Conservation (phyloP, 2,888 invertebrate genomes). For the Caenorhabditis sp. region DNA sequence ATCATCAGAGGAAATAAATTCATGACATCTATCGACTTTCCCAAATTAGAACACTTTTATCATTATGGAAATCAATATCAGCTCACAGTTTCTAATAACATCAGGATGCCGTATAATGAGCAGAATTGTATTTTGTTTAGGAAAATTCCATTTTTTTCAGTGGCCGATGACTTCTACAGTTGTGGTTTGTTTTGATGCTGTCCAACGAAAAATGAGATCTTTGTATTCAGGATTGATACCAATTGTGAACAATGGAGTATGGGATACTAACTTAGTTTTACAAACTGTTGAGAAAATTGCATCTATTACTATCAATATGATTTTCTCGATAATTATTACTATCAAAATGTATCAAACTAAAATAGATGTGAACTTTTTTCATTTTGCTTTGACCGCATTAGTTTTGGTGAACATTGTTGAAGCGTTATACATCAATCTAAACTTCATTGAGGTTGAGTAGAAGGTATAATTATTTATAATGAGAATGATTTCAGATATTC, state of each 20-base stretch:
- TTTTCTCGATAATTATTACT: conserved; percentile 1
- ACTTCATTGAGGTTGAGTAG: conserved; percentile 13
- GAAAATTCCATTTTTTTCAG: conserved; percentile 17
- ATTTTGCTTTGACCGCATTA: conserved; percentile 12
- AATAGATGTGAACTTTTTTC: conserved; percentile 14
- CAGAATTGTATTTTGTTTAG: conserved; percentile 9
- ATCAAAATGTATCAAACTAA: conserved; percentile 9
- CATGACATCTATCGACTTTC: conserved; percentile 3
- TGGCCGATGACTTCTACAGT: conserved; percentile 1
- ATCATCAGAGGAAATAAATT: conserved; percentile 21
- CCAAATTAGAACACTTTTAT: conserved; percentile 13
- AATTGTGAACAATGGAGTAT: conserved; percentile 9
- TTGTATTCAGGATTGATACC: conserved; percentile 4
- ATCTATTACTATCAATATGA: no score
- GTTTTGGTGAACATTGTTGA: conserved; percentile 13
- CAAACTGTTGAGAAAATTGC: conserved; percentile 19
- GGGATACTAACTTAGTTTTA: not conserved
- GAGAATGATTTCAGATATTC: conserved; percentile 25
- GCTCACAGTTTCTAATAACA: conserved; percentile 18
- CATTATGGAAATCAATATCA: conserved; percentile 19
- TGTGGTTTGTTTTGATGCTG: conserved; percentile 6
- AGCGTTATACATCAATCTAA: conserved; percentile 10
- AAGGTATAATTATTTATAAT: no score
- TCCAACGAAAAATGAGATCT: not conserved
- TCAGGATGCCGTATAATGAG: conserved; percentile 2